phyloP scores from a whole-genome alignment of 2,113 vertebrate species.

The Pitta sordida region DNA sequence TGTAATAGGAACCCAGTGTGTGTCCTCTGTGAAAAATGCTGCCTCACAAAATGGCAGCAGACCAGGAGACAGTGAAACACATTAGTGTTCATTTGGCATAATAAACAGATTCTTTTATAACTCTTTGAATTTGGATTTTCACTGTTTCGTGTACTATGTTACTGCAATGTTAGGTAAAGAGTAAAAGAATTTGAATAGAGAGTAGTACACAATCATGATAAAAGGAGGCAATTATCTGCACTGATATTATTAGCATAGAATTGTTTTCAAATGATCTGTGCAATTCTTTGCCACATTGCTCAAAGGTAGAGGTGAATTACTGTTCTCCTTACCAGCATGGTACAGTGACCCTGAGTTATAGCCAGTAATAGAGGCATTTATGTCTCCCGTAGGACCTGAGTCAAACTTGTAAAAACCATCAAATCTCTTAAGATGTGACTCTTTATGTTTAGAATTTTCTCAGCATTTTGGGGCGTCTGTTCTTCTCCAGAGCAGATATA shows the following conservation, averaged over 20 bases:
- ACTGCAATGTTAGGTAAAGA: not conserved
- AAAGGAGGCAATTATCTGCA: not conserved
- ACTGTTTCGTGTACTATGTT: not conserved
- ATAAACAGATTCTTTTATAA: not conserved
- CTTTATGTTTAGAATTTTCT: not conserved
- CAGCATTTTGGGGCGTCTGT: not conserved
- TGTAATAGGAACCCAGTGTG: not conserved
- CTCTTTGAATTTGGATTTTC: not conserved
- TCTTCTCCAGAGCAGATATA: not conserved
- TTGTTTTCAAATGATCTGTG: not conserved
- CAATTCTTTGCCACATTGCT: not conserved
- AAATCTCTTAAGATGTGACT: not conserved
- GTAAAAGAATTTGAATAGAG: not conserved
- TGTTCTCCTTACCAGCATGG: not conserved
- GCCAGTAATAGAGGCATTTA: not conserved
- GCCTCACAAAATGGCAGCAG: not conserved
- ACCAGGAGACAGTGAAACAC: not conserved
- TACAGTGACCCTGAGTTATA: not conserved
- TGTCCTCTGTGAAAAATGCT: not conserved
- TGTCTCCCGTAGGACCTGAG: not conserved
- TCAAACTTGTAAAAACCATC: not conserved
- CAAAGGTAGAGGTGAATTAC: not conserved
- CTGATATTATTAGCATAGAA: not conserved
- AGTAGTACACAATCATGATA: not conserved
- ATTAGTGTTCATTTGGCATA: not conserved